These are phyloP conservation scores for Artemia sinica DNA, from an alignment of 2,888 invertebrate genomes.

Conservation along the genomic window DNA sequence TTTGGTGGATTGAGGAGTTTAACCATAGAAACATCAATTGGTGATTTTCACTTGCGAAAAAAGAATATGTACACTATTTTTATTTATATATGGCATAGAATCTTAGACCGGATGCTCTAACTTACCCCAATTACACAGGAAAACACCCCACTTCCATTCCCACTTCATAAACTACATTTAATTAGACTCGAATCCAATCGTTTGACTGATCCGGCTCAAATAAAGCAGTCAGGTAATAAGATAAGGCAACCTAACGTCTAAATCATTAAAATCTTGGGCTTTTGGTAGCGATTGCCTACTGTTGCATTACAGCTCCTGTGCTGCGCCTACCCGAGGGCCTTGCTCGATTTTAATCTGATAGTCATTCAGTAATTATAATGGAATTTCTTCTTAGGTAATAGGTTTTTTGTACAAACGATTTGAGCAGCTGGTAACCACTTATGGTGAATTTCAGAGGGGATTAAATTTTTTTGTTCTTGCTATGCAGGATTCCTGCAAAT, in stretches of 20 bases:
- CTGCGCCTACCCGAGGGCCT: slow-evolving; percentile 10
- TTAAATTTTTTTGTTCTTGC: too few relatives aligned
- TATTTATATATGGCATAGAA: too few relatives aligned
- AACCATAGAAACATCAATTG: too few relatives aligned
- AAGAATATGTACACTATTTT: too few relatives aligned
- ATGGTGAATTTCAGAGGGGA: too few relatives aligned
- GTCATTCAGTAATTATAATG: slow-evolving; percentile 10
- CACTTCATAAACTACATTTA: background rate
- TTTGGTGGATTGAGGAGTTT: too few relatives aligned
- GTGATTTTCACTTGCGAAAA: too few relatives aligned
- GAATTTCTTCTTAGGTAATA: background rate
- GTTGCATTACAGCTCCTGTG: slow-evolving; percentile 2
- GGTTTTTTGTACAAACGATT: too few relatives aligned
- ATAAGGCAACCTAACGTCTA: slow-evolving; percentile 12
- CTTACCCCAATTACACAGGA: too few relatives aligned
- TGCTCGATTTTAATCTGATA: slow-evolving; percentile 2
- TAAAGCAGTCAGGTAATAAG: slow-evolving; percentile 8
- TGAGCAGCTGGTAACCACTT: too few relatives aligned
- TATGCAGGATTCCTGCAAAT: too few relatives aligned
- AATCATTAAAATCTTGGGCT: slow-evolving; percentile 3
- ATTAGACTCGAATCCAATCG: background rate
- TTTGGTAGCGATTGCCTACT: slow-evolving; percentile 10
- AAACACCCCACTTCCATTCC: background rate
- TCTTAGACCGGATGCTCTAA: too few relatives aligned
- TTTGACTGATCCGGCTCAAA: background rate